phyloP scores from a whole-genome alignment of 2,113 vertebrate genomes.

The Phalacrocorax carbo region DNA sequence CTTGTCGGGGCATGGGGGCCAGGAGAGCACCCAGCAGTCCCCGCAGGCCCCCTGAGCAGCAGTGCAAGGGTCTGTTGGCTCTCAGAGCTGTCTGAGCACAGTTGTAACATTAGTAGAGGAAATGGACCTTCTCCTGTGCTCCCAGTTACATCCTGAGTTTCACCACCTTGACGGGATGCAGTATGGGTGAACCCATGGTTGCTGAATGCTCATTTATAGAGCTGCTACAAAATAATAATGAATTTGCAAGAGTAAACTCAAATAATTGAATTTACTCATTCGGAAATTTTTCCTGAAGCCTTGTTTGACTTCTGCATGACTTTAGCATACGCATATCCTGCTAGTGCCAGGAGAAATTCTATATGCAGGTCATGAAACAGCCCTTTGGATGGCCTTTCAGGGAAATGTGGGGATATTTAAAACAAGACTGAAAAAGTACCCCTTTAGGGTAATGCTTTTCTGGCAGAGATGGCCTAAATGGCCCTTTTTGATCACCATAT shows the following conservation, averaged over 20 bases:
- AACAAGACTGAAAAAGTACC: not conserved
- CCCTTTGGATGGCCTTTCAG: not conserved
- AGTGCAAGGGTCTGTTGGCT: not conserved
- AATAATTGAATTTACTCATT: not conserved
- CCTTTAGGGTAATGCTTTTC: not conserved
- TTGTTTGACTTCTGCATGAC: not conserved
- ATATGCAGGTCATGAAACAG: not conserved
- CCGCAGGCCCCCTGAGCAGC: not conserved
- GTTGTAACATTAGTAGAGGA: not conserved
- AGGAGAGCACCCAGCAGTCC: not conserved
- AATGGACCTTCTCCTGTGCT: not conserved
- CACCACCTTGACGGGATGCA: not conserved
- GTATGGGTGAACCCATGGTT: not conserved
- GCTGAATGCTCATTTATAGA: not conserved
- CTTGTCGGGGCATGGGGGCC: not conserved
- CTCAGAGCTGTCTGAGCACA: not conserved
- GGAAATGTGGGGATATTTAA: not conserved
- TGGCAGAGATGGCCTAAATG: not conserved
- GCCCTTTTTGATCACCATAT: not conserved
- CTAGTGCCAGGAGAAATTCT: not conserved
- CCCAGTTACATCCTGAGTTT: not conserved
- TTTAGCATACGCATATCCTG: not conserved
- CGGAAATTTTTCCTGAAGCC: conserved; percentile 3
- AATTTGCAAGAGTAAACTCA: not conserved
- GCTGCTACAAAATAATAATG: not conserved